Conservation (phyloP, 2,113 vertebrate genomes). For the Petrocephalus zakoni region DNA sequence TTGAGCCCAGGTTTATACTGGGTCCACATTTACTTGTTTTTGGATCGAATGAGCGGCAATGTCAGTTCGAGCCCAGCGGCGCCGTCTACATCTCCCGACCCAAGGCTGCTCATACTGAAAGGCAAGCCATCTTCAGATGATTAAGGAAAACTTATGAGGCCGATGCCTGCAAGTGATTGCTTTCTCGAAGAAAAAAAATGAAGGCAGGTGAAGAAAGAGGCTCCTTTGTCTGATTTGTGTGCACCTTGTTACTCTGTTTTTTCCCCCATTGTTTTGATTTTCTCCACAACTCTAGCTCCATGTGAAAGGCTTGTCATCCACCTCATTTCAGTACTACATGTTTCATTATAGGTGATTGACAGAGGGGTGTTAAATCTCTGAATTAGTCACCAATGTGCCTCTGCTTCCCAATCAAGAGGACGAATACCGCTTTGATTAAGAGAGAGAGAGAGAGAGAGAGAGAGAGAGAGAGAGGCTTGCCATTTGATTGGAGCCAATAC, state of each 20-base stretch:
- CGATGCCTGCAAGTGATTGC: background rate
- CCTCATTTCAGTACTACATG: conserved; percentile 6
- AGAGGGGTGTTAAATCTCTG: conserved; percentile 8
- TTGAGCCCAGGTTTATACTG: background rate
- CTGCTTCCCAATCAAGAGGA: conserved; percentile 3
- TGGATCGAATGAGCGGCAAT: background rate
- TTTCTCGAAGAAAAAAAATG: background rate
- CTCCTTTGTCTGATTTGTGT: conserved; percentile 1
- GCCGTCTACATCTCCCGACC: background rate
- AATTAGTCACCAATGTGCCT: background rate
- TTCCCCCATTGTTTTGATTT: background rate
- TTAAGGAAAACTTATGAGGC: background rate
- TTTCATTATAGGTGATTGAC: conserved; percentile 21
- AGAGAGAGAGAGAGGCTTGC: background rate
- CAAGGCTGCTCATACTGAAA: background rate
- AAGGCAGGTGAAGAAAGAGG: background rate
- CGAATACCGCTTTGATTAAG: conserved; percentile 9
- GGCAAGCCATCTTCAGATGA: background rate
- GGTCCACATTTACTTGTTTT: background rate
- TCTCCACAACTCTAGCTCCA: background rate
- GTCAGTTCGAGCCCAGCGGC: background rate
- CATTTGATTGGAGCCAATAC: conserved; percentile 10
- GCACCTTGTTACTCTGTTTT: background rate
- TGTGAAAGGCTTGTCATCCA: conserved; percentile 9
- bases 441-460: background rate